phyloP scores from a whole-genome alignment of 53 echinoderm and acorn worm species.

The Stichopus horrens region DNA sequence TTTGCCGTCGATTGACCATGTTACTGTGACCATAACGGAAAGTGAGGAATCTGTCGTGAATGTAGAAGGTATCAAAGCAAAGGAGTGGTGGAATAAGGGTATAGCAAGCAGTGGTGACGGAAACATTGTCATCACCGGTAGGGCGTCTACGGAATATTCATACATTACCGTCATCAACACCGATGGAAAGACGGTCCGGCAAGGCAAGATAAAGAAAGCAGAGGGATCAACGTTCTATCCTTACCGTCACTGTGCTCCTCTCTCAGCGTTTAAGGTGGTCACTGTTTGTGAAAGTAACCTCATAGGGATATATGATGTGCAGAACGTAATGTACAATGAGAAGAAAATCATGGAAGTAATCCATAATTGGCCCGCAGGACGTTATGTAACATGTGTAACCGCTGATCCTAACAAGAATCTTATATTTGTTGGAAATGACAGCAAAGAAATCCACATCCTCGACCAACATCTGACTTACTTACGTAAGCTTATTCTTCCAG shows the following conservation, averaged over 20 bases:
- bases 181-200: not conserved
- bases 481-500: not conserved
- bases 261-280: not conserved
- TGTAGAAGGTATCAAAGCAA: not conserved
- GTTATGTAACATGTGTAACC: not conserved
- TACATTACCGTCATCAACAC: not conserved
- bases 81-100: not conserved
- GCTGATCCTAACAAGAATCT: not conserved
- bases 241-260: not conserved
- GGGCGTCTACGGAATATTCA: not conserved
- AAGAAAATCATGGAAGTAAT: not conserved
- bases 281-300: not conserved
- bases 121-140: slow-evolving; percentile 15
- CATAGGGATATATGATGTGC: not conserved
- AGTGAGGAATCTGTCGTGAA: slow-evolving; percentile 3
- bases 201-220: not conserved
- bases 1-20: not conserved
- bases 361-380: not conserved
- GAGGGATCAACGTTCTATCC: not conserved
- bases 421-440: not conserved
- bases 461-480: not conserved
- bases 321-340: not conserved
- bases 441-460: not conserved
- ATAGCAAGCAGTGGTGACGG: slow-evolving; percentile 4
- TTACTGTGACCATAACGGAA: not conserved